Evolutionary conservation across 2,797 vertebrate species (phyloP).

Genomic region (Pipistrellus kuhlii): DNA sequence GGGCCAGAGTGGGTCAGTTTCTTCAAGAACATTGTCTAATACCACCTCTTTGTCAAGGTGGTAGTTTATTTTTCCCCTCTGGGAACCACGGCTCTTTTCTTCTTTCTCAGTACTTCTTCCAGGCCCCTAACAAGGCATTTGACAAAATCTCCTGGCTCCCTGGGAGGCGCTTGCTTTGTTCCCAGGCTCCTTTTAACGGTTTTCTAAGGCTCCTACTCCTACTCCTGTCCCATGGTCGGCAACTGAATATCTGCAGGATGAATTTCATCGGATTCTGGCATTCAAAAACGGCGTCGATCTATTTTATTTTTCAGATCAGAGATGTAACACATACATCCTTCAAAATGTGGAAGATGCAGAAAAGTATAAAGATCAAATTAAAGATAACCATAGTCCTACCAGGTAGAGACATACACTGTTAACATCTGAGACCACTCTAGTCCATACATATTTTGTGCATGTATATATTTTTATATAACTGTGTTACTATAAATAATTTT

Average conservation of each 20-base stretch:
- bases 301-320: conserved; percentile 52
- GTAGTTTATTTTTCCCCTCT: background rate
- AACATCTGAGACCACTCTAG: background rate
- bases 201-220: conserved; percentile 17
- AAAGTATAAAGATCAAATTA: conserved; percentile 24
- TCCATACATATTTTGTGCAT: background rate
- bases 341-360: background rate
- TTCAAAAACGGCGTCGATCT: background rate
- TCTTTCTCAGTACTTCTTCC: conserved; percentile 11
- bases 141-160: background rate
- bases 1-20: background rate
- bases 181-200: background rate
- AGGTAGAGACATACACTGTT: background rate
- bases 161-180: conserved; percentile 34
- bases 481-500: background rate
- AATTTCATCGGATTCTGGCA: conserved; percentile 29
- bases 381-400: background rate
- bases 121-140: conserved; percentile 1
- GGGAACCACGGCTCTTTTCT: background rate
- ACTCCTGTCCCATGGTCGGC: background rate
- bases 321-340: background rate
- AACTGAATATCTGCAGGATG: background rate
- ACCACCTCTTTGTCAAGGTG: background rate
- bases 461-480: background rate
- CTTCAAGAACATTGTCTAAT: conserved; percentile 5